phyloP scores from a whole-genome alignment of 2,888 invertebrate genomes.

The Leucophenga maculata region DNA sequence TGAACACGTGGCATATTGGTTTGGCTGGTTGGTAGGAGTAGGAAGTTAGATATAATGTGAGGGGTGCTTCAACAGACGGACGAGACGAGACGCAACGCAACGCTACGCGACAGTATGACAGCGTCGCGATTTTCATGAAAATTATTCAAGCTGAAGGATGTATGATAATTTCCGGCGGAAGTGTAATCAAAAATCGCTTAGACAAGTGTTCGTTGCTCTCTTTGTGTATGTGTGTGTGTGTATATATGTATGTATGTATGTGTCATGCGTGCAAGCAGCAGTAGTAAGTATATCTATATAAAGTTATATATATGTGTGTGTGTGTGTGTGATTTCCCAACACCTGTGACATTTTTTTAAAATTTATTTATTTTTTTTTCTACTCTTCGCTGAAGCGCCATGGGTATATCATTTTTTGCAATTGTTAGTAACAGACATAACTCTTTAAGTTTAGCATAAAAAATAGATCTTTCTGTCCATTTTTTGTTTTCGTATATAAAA shows the following conservation, averaged over 20 bases:
- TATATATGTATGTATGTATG: not conserved
- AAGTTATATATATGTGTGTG: not conserved
- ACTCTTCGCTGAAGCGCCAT: no score
- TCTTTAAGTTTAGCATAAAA: no score
- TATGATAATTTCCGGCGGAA: slow-evolving; percentile 73
- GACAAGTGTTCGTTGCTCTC: slow-evolving; percentile 53
- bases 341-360: slow-evolving; percentile 32
- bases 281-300: not conserved
- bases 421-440: no score
- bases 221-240: not conserved
- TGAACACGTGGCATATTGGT: slow-evolving; percentile 32
- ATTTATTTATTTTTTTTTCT: slow-evolving; percentile 6
- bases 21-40: not conserved
- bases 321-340: slow-evolving; percentile 14
- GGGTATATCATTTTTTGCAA: no score
- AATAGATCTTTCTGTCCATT: no score
- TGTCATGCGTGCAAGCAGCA: not conserved
- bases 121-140: slow-evolving; percentile 65
- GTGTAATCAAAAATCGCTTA: slow-evolving; percentile 74
- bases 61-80: no score
- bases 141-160: slow-evolving; percentile 73
- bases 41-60: not conserved
- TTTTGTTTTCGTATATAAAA: no score
- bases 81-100: no score
- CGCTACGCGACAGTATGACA: slow-evolving; percentile 11